Percentiles rank a stretch among this genome's conserved stretches.
These are phyloP conservation scores for Arctopsyche grandis DNA, from an alignment of 1,140 invertebrate species.

Conservation along the genomic window DNA sequence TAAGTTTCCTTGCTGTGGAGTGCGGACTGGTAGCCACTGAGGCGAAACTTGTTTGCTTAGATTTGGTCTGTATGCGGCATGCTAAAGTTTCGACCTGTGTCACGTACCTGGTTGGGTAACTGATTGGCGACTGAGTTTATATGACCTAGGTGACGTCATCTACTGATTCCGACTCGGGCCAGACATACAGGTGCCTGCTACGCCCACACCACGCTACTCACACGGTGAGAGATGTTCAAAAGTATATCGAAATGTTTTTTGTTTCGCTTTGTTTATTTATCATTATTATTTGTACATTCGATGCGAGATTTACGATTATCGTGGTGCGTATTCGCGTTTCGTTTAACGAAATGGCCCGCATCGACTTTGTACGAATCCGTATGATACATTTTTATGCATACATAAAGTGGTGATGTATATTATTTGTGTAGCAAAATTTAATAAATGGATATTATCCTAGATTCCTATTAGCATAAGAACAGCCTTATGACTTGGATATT, in stretches of 20 bases:
- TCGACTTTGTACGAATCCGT: not conserved
- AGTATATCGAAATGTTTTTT: not conserved
- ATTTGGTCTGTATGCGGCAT: not conserved
- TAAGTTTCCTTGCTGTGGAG: not conserved
- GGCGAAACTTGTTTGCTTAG: not conserved
- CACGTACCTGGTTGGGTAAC: too few species aligned
- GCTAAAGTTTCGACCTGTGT: slow-evolving; percentile 28
- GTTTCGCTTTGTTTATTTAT: too few species aligned
- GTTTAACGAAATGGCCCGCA: not conserved
- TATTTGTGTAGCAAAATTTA: too few species aligned
- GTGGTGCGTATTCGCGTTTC: not conserved
- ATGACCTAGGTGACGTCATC: slow-evolving; percentile 45
- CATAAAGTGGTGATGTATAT: too few species aligned
- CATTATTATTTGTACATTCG: not conserved
- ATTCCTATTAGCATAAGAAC: too few species aligned
- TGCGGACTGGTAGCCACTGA: not conserved
- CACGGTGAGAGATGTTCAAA: slow-evolving; percentile 10
- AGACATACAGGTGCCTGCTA: slow-evolving; percentile 49
- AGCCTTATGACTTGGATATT: too few species aligned
- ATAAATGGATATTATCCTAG: too few species aligned
- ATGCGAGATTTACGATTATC: not conserved
- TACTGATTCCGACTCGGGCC: slow-evolving; percentile 42
- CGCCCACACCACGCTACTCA: not conserved
- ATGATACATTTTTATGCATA: too few species aligned
- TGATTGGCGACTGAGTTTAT: slow-evolving; percentile 18